phyloP scores from a whole-genome alignment of 1,140 invertebrate species.

The Vanessa tameamea region DNA sequence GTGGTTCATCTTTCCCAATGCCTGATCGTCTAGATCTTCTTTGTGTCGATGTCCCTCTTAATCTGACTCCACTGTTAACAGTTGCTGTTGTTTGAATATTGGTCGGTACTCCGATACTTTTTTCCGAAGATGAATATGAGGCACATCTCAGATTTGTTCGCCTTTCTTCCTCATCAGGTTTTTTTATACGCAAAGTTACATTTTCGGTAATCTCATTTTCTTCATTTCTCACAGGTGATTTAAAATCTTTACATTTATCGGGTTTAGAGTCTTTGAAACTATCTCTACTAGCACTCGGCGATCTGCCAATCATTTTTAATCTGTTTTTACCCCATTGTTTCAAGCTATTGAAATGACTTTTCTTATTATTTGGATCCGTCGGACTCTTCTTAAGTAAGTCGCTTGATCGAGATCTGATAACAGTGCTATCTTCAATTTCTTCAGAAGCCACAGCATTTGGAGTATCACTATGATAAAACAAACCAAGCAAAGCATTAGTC shows the following conservation, averaged over 20 bases:
- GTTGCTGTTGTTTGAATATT: conserved; percentile 80
- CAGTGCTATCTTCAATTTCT: conserved; percentile 78
- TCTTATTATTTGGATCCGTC: conserved; percentile 81
- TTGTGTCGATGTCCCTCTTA: conserved; percentile 85
- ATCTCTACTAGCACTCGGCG: conserved; percentile 76
- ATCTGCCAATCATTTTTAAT: conserved; percentile 87
- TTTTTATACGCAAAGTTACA: conserved; percentile 82
- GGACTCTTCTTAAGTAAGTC: conserved; percentile 85
- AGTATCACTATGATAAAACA: conserved; percentile 82
- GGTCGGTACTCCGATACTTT: conserved; percentile 83
- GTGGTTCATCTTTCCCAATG: conserved; percentile 87
- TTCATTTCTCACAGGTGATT: conserved; percentile 70
- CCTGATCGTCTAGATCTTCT: conserved; percentile 82
- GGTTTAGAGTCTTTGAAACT: conserved; percentile 75
- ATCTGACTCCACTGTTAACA: conserved; percentile 84
- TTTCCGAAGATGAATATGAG: conserved; percentile 87
- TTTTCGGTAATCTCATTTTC: conserved; percentile 85
- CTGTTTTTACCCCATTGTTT: conserved; percentile 91
- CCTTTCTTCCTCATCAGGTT: conserved; percentile 77
- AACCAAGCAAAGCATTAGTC: conserved; percentile 82
- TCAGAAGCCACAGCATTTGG: conserved; percentile 81
- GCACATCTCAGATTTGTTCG: conserved; percentile 87
- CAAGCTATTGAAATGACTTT: conserved; percentile 89
- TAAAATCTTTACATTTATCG: conserved; percentile 70
- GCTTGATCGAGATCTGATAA: conserved; percentile 84